Evolutionary conservation across 2,888 invertebrate genomes (phyloP), one percentile per base, ranked within the genome.

Genomic region (Zaprionus obscuricornis): DNA sequence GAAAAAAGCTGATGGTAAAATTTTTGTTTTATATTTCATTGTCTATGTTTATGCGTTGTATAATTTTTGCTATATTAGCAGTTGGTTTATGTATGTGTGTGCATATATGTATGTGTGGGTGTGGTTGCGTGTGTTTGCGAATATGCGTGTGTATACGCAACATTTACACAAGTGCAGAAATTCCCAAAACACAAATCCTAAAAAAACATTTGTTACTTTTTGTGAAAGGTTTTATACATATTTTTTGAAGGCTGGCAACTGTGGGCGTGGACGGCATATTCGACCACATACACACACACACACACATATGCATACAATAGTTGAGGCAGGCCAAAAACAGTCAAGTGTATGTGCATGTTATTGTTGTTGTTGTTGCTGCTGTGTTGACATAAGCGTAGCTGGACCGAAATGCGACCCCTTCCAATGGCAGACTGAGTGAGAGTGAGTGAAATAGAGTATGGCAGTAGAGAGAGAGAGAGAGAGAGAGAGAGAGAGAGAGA

Each of bases 111-210:
- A 22, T 33, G 14, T 57, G 24, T 37, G 18, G 46, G 29, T 57
- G 17, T 22, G 7, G 34, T 27, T 31, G 36, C 24, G 11, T 26
- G 10, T 52, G 34, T 18, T 17, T 40, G 47, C 47, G 45, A 43
- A 34, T 49, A 50, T 55, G 60, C 43, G 60, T 62, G 39, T 69
- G 68, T 42, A 63, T 67, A 57, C 34, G 50, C 22, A 58, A 73
- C 83, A 86, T 88, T 88, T 88, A 76, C 81, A 87, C 89, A 87
- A 87, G 88, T 88, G 89, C 87, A 86, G 70, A 86, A 86, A 87
- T 88, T 88, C 88, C 84, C 87, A 87, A 85, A 85, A 85, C 75
- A 87, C 78, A 77, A 77, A 87, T 83, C 81, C 83, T 83, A 75
- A 79, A 83, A 83, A 86, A 85, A 83, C 83, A 83, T 79, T 85